Base-by-base conservation (phyloP, 2,797 vertebrate species). In the Tadarida brasiliensis region DNA sequence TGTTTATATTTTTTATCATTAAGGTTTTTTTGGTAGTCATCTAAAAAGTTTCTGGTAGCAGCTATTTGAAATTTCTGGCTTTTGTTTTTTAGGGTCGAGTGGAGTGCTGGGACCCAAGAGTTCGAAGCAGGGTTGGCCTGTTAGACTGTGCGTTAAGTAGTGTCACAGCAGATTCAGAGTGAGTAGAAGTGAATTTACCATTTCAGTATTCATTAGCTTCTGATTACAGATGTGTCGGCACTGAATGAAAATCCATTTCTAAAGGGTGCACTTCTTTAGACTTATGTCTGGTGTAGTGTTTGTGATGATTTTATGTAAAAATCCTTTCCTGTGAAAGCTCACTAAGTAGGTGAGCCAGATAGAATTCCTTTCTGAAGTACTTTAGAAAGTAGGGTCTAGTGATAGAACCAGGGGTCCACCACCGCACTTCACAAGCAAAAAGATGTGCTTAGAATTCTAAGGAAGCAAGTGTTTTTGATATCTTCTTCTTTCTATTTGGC, bases 41-140 rank as follows among this genome's bases (percentile, higher is more conserved):
- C 76, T 61, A 20, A 30, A 39, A 5, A 2, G 56, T 63, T 93
- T 56, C 28, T 70, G 24, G 15, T 30, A 24, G 54, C 24, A 63
- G 57, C 68, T 68, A 19, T n/a, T 56, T 93, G 24, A 54, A 77
- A 51, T 67, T 0, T 59, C 68, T 33, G 0, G 20, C 54, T 95
- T 15, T 92, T 82, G 1, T 83, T 63, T 96, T 84, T 47, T 65
- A 99, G 99, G 99, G 99, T 22, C 99, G 99, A 90, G 99, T 99
- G 14, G 99, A 99, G 93, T 99, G 99, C 98, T 99, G 99, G 99
- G 99, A 99, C 97, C 99, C 99, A 26, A 99, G 99, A 74, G 98
- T 98, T 7, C 98, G 99, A 92, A 99, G 83, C 84, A 98, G 99
- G 70, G 99, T 99, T 59, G 99, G 99, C 24, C 30, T 98, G 20